A percentile compares a stretch with the other conserved stretches of the same genome.
Conservation (phyloP, 2,797 vertebrate species). For the Potorous gilbertii region DNA sequence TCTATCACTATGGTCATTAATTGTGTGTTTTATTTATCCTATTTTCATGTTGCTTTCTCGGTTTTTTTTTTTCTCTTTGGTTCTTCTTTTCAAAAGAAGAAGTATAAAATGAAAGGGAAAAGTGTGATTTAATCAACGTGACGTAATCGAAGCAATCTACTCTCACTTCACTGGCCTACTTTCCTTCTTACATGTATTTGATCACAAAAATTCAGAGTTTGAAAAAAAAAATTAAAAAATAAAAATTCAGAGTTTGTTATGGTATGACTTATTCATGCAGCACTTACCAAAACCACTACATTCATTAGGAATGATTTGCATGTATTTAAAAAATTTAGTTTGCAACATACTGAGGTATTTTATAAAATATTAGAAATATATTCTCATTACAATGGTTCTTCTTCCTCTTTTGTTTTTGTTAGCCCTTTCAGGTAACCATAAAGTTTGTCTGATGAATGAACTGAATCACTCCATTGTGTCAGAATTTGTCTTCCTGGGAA, state of each 20-base stretch:
- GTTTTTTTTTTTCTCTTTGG: no score
- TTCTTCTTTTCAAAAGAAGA: no score
- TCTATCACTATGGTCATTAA: no score
- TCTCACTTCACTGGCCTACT: no score
- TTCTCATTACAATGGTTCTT: not conserved
- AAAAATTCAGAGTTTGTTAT: not conserved
- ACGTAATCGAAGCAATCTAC: not conserved
- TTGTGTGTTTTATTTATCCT: no score
- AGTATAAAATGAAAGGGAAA: no score
- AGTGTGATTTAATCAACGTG: not conserved
- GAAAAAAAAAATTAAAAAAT: no score
- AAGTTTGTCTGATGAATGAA: not conserved
- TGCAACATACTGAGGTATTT: not conserved
- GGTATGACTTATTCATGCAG: not conserved
- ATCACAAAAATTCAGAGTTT: not conserved
- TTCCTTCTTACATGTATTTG: not conserved
- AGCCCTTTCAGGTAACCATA: not conserved
- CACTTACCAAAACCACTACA: not conserved
- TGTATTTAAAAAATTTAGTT: not conserved
- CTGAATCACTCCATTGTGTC: constrained; percentile 64
- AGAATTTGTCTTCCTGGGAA: constrained; percentile 72
- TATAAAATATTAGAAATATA: not conserved
- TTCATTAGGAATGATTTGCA: not conserved
- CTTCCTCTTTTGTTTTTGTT: not conserved
- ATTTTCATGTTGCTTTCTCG: no score